Conservation (phyloP, 2,113 vertebrate species). For the Gadus chalcogrammus region DNA sequence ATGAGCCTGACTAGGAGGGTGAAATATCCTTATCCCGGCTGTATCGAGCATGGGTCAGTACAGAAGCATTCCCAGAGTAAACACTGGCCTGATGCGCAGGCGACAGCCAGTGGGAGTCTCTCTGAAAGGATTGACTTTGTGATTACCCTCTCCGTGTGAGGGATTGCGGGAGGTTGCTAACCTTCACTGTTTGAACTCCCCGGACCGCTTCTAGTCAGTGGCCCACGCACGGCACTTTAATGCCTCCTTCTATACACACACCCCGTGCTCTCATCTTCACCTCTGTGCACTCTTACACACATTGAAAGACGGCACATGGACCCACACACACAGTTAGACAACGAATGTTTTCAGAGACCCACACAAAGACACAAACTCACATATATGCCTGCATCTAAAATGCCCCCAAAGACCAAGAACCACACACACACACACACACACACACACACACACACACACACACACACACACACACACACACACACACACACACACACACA, state of each 20-base stretch:
- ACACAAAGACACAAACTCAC: no score
- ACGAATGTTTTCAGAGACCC: no score
- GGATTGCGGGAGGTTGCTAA: constrained; percentile 62
- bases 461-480: constrained; percentile 29
- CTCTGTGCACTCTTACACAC: no score
- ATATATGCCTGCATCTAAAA: no score
- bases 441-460: background rate
- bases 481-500: constrained; percentile 15
- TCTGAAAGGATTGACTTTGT: constrained; percentile 68
- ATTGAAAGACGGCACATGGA: background rate
- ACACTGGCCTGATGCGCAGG: constrained; percentile 48
- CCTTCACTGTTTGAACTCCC: constrained; percentile 71
- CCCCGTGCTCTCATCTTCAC: no score
- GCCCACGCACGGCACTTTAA: constrained; percentile 40
- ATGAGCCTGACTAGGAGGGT: no score
- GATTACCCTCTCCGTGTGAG: constrained; percentile 68
- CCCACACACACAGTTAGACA: background rate
- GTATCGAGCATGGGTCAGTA: constrained; percentile 43
- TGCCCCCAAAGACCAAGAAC: no score
- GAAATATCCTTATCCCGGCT: background rate
- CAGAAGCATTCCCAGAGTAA: constrained; percentile 61
- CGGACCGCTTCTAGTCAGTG: constrained; percentile 35
- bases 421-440: background rate
- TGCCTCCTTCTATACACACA: constrained; percentile 23
- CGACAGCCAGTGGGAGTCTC: constrained; percentile 51